A percentile compares a stretch with the other conserved stretches of the same genome.
Evolutionary conservation across 1,140 invertebrate species (phyloP).

Genomic region (Tyrophagus putrescentiae): DNA sequence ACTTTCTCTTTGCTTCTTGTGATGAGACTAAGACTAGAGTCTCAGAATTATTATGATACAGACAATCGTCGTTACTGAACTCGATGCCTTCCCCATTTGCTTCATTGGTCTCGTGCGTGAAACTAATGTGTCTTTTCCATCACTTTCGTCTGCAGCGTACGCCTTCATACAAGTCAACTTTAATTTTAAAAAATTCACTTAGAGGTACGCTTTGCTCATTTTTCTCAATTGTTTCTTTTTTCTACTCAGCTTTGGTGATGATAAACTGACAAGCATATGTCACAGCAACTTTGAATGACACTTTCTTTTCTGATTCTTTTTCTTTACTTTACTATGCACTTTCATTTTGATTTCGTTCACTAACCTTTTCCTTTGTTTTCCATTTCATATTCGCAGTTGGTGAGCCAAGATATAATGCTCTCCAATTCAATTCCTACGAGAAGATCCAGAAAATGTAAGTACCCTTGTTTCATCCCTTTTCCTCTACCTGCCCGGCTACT

Average conservation of each 20-base stretch:
- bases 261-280: conserved; percentile 13
- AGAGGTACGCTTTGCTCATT: too few relatives aligned
- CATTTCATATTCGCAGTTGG: too few relatives aligned
- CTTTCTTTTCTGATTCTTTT: not conserved
- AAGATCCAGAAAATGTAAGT: too few relatives aligned
- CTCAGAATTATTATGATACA: conserved; percentile 5
- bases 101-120: not conserved
- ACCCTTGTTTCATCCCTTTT: too few relatives aligned
- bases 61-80: conserved; percentile 13
- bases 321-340: not conserved
- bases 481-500: too few relatives aligned
- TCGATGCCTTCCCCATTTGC: not conserved
- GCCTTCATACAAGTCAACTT: not conserved
- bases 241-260: not conserved
- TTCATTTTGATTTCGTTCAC: not conserved
- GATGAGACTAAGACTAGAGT: conserved; percentile 17
- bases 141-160: not conserved
- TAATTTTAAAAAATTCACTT: too few relatives aligned
- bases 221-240: not conserved
- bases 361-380: not conserved
- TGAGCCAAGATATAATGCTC: too few relatives aligned
- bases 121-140: not conserved
- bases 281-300: not conserved
- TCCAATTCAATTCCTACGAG: too few relatives aligned
- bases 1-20: not conserved